Evolutionary conservation across 2,888 invertebrate genomes (phyloP), one percentile per base, ranked within the genome.

Genomic region (Nudaria mundana): DNA sequence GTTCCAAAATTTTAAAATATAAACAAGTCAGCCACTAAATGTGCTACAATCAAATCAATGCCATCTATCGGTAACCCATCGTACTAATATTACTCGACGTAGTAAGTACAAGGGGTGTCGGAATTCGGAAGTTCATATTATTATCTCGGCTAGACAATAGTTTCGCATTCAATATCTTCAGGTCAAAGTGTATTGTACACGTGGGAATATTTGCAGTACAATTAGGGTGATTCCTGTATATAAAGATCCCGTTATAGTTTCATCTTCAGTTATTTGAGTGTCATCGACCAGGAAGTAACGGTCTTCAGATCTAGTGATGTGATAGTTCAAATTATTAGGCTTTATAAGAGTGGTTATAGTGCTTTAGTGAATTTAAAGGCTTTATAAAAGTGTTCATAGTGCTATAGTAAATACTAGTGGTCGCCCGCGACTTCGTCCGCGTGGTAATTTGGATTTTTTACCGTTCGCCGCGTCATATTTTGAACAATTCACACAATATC

Each of bases 201-300:
- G 75, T 83, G 81, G 70, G 81, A 85, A 81, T 62, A 48, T 54
- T 66, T 63, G 60, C 57, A 54, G 57, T 67, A 63, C 30, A n/a
- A 22, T 55, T 46, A 73, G 84, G 86, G 82, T 76, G 80, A 73
- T 73, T 59, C 52, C 59, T 59, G 68, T 86, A 85, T 85, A 87
- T 65, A 84, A 69, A 76, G 76, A 70, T 65, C 56, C 62, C 57
- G 44, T 55, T 66, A 67, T 63, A 58, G 52, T 71, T 71, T 49
- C 30, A 50, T 48, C 73, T 73, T 82, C 74, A 87, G 85, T 85
- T 80, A 77, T 67, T 63, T 68, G 63, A 52, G 64, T 58, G 69
- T 70, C 68, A 56, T 58, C 65, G 62, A 74, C 60, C 77, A 81
- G 86, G 83, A 85, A 81, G 85, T 86, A 77, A 74, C 76, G 59